Evolutionary conservation across 2,888 invertebrate genomes (phyloP).

Genomic region (Pseudoips prasinana): DNA sequence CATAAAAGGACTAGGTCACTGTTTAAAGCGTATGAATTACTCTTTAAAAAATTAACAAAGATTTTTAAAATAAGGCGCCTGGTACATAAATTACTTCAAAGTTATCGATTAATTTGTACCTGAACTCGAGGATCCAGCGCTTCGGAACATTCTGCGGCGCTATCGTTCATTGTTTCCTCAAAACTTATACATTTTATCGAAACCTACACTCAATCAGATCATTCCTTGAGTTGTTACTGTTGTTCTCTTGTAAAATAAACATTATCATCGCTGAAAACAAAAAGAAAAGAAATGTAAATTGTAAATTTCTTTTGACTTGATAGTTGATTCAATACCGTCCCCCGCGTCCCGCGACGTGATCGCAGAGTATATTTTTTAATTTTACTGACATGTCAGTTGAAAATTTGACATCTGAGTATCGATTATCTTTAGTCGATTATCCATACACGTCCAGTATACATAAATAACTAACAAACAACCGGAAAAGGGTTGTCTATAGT

Average conservation of each 20-base stretch:
- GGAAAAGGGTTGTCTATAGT: too few species aligned
- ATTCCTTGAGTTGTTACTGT: slow-evolving; percentile 26
- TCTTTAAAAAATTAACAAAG: too few species aligned
- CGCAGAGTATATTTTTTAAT: too few species aligned
- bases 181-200: slow-evolving; percentile 53
- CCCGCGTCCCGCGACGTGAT: slow-evolving; percentile 10
- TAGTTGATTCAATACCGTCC: slow-evolving; percentile 28
- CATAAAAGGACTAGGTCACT: too few species aligned
- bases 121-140: slow-evolving; percentile 92
- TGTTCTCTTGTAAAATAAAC: slow-evolving; percentile 32
- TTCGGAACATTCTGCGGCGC: slow-evolving; percentile 83
- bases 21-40: too few species aligned
- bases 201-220: slow-evolving; percentile 40
- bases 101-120: slow-evolving; percentile 78
- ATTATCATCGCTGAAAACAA: slow-evolving; percentile 36
- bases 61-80: slow-evolving; percentile 6
- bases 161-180: slow-evolving; percentile 82
- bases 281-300: slow-evolving; percentile 26
- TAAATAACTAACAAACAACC: too few species aligned
- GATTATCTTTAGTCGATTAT: too few species aligned
- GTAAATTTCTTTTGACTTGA: slow-evolving; percentile 15
- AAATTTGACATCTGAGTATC: too few species aligned
- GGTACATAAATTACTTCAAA: slow-evolving; percentile 32
- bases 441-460: too few species aligned
- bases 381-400: too few species aligned